Percentiles rank a stretch among this genome's conserved stretches.
phyloP scores from a whole-genome alignment of 1,140 invertebrate species.

The Hylaeus anthracinus region DNA sequence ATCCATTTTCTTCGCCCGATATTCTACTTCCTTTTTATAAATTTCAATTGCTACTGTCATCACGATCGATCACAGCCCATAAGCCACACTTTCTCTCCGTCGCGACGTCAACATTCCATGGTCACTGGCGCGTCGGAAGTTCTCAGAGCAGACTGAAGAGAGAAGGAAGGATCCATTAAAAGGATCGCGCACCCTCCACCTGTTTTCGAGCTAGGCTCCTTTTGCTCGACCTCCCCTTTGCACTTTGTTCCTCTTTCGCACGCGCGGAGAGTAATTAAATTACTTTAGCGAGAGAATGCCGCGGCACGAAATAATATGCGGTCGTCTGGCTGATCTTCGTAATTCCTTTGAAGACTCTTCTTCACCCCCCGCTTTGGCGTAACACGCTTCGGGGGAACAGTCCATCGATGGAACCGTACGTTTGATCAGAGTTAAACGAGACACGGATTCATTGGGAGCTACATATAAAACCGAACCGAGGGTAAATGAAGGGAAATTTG shows the following conservation, averaged over 20 bases:
- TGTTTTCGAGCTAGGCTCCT: constrained; percentile 13
- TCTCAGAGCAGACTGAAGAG: neutral
- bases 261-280: constrained; percentile 54
- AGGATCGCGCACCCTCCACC: constrained; percentile 16
- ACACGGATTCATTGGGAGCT: constrained; percentile 7
- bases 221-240: neutral
- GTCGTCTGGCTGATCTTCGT: constrained; percentile 44
- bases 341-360: constrained; percentile 38
- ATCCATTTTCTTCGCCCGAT: no score
- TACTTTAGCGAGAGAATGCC: constrained; percentile 43
- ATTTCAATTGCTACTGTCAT: no score
- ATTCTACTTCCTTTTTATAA: no score
- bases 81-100: neutral
- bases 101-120: neutral
- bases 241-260: neutral
- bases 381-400: constrained; percentile 17
- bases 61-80: no score
- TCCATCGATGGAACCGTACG: constrained; percentile 19
- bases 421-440: constrained; percentile 46
- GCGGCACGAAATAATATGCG: constrained; percentile 39
- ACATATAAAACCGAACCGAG: constrained; percentile 21
- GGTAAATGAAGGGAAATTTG: neutral
- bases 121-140: neutral
- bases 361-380: neutral
- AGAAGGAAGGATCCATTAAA: constrained; percentile 21